phyloP scores from a whole-genome alignment of 1,140 invertebrate genomes.

The Drosophila seguyi region DNA sequence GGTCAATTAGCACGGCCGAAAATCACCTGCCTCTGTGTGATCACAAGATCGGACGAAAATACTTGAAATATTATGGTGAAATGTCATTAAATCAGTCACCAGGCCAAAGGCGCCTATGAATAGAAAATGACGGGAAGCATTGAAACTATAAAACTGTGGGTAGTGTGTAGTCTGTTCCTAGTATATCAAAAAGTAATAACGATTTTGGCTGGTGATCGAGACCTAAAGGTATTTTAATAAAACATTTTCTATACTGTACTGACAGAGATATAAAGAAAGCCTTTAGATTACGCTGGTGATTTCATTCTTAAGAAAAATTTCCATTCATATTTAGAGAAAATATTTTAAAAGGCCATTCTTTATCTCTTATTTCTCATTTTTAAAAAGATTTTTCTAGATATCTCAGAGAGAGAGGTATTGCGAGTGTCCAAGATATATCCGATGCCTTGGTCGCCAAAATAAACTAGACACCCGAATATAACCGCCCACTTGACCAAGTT shows the following conservation, averaged over 20 bases:
- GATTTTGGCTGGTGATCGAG: no score
- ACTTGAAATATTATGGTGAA: slow-evolving; percentile 38
- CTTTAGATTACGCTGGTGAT: neutral
- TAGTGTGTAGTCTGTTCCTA: neutral
- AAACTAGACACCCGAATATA: slow-evolving; percentile 48
- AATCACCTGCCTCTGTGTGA: slow-evolving; percentile 60
- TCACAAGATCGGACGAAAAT: slow-evolving; percentile 60
- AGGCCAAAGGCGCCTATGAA: slow-evolving; percentile 13
- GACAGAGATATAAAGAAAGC: neutral
- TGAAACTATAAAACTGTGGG: slow-evolving; percentile 6
- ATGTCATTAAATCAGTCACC: slow-evolving; percentile 34
- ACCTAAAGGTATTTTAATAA: no score
- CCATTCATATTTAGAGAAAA: neutral
- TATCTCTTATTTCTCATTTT: neutral
- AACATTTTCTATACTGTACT: neutral
- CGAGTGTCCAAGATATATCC: slow-evolving; percentile 1
- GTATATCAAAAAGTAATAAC: neutral
- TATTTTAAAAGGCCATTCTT: neutral
- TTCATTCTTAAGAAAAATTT: neutral
- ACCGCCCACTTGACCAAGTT: slow-evolving; percentile 78
- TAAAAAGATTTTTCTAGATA: neutral
- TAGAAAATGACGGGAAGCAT: slow-evolving; percentile 19
- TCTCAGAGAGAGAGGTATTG: neutral
- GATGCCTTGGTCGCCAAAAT: slow-evolving; percentile 61
- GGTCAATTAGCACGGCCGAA: slow-evolving; percentile 55